Evolutionary conservation across 1,140 invertebrate species (phyloP).

Genomic region (Anoplophora glabripennis): DNA sequence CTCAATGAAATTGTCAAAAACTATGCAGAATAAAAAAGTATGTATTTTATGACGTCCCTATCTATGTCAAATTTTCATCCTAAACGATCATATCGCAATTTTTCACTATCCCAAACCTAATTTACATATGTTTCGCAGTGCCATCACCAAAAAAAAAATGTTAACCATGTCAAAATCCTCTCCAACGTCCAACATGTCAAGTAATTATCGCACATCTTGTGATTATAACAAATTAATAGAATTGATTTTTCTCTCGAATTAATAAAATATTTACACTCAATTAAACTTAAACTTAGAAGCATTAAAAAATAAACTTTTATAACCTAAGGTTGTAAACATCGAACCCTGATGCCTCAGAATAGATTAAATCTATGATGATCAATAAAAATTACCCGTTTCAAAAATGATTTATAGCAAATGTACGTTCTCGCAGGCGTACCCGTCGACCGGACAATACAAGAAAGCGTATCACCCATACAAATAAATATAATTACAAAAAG

Average conservation of each 20-base stretch:
- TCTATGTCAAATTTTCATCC: too few relatives aligned
- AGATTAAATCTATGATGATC: constrained; percentile 1
- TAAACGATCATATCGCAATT: too few relatives aligned
- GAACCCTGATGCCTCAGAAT: constrained; percentile 35
- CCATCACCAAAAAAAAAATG: neutral
- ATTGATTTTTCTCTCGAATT: constrained; percentile 3
- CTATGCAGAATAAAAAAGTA: too few relatives aligned
- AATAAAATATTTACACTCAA: neutral
- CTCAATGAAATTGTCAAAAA: too few relatives aligned
- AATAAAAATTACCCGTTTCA: constrained; percentile 16
- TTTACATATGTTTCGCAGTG: neutral
- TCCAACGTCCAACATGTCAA: neutral
- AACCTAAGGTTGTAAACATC: constrained; percentile 24
- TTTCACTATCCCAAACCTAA: too few relatives aligned
- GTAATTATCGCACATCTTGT: neutral
- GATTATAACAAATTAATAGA: constrained; percentile 19
- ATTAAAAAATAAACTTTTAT: constrained; percentile 9
- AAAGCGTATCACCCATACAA: constrained; percentile 20
- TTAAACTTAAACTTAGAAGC: constrained; percentile 7
- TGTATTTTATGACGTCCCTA: too few relatives aligned
- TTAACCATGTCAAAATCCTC: neutral
- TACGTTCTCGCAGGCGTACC: neutral
- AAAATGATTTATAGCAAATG: constrained; percentile 2
- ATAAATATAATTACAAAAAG: constrained; percentile 23
- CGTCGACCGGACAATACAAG: constrained; percentile 11